Evolutionary conservation across 2,888 invertebrate genomes (phyloP).

Genomic region (Drosophila anceps): DNA sequence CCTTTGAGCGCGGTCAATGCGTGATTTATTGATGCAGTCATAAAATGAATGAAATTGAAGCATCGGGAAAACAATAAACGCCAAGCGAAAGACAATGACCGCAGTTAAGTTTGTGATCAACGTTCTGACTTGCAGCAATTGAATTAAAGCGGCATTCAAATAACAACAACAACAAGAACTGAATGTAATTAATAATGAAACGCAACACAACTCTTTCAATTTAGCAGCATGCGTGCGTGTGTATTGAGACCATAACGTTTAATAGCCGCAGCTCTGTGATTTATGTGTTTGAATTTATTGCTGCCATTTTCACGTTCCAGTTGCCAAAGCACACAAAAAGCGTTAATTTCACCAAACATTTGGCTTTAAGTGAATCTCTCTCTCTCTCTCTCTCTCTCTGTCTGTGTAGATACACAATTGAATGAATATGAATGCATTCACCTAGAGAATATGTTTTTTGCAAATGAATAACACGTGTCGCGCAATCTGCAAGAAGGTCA

Average conservation of each 20-base stretch:
- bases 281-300: conserved; percentile 56
- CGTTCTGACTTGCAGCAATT: conserved; percentile 56
- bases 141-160: conserved; percentile 64
- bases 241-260: conserved; percentile 37
- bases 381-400: too few relatives aligned
- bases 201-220: conserved; percentile 62
- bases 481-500: conserved; percentile 60
- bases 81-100: conserved; percentile 25
- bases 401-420: conserved; percentile 2
- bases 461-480: conserved; percentile 66
- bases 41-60: conserved; percentile 40
- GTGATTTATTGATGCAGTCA: conserved; percentile 72
- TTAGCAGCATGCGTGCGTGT: conserved; percentile 32
- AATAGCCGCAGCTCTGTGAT: conserved; percentile 53
- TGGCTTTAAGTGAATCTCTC: conserved; percentile 2
- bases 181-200: conserved; percentile 23
- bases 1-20: conserved; percentile 56
- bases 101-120: conserved; percentile 18
- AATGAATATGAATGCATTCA: conserved; percentile 3
- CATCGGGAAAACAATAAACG: neutral
- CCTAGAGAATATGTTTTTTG: conserved; percentile 23
- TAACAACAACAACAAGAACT: neutral
- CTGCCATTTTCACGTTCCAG: conserved; percentile 28
- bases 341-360: conserved; percentile 30
- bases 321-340: conserved; percentile 14